Base-by-base conservation (phyloP, 2,797 vertebrate genomes). In the Selene dorsalis region DNA sequence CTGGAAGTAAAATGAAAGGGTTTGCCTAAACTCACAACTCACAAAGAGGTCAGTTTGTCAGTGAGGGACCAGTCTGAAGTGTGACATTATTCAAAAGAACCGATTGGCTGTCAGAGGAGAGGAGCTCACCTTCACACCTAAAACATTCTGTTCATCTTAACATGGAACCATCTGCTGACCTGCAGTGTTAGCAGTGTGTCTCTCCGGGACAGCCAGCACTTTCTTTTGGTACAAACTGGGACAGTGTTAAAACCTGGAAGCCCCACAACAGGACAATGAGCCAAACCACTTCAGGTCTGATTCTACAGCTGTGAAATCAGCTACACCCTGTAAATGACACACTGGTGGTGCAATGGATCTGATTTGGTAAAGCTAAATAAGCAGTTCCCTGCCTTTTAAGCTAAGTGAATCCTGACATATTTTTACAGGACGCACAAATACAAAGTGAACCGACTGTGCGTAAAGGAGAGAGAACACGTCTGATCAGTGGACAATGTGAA, bases 41-140 rank as follows among this genome's bases (percentile, higher is more conserved):
- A 73, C 22, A 30, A 64, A 88, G 60, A 74, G 57, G 52, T 59
- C 18, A 52, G 24, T 64, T 64, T 64, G 52, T 79, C 39, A 39
- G 41, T 59, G 55, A 79, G 38, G 14, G 30, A 55, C 2, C 52
- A 26, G 48, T 52, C 20, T 47, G 4, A 18, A 6, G 16, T 26
- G 20, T 48, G 32, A 61, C n/a, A 47, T 24, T 56, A 38, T 8
- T 55, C n/a, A 2, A n/a, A 28, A 35, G 13, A 61, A 20, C 20
- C 1, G 3, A 30, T 24, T 56, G 52, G n/a, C 45, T 24, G 50
- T 22, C 11, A 12, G 4, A 59, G 30, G 9, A 52, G 22, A 53
- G 13, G 50, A 24, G 22, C 14, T 57, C 57, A 48, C 22, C 48
- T n/a, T 67, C 5, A 8, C 20, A 9, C 6, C 16, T 22, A 22